Conservation (phyloP, 2,113 vertebrate species). For the Ceuthmochares aereus region DNA sequence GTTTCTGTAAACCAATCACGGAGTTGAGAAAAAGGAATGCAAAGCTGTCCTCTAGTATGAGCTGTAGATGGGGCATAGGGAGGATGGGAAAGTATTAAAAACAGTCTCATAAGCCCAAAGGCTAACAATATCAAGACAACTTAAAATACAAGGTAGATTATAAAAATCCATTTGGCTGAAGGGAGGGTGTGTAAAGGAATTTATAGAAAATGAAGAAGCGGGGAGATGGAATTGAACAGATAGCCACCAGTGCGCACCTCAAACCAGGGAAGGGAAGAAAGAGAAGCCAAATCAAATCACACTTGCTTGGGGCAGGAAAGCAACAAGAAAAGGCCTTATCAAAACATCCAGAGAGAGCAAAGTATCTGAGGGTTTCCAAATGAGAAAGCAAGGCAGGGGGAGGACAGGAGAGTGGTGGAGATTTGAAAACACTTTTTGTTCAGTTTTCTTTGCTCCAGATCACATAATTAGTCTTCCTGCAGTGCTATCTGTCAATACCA, state of each 20-base stretch:
- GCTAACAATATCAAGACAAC: slow-evolving; percentile 77
- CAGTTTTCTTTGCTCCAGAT: slow-evolving; percentile 12
- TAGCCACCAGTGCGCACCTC: slow-evolving; percentile 51
- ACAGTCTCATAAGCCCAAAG: slow-evolving; percentile 67
- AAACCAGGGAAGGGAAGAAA: not conserved
- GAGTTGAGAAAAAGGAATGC: slow-evolving; percentile 42
- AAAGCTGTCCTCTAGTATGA: slow-evolving; percentile 9
- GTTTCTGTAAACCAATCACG: slow-evolving; percentile 58
- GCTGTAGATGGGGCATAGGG: not conserved
- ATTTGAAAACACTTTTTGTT: slow-evolving; percentile 1
- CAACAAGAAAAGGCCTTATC: slow-evolving; percentile 65
- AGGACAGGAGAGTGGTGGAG: not conserved
- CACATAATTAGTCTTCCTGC: slow-evolving; percentile 27
- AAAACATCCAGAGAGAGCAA: slow-evolving; percentile 44
- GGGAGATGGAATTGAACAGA: slow-evolving; percentile 70
- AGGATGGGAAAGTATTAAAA: slow-evolving; percentile 68
- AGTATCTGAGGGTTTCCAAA: slow-evolving; percentile 25
- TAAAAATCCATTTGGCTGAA: slow-evolving; percentile 75
- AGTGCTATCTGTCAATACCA: slow-evolving; percentile 2
- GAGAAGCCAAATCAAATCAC: slow-evolving; percentile 48
- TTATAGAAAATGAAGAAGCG: slow-evolving; percentile 72
- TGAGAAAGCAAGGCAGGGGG: not conserved
- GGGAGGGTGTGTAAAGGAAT: slow-evolving; percentile 68
- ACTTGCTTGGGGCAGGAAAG: slow-evolving; percentile 4
- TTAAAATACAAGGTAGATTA: slow-evolving; percentile 76